Evolutionary conservation across 2,113 vertebrate genomes (phyloP), one percentile per base, ranked within the genome.

Genomic region (Ctenomys sociabilis): DNA sequence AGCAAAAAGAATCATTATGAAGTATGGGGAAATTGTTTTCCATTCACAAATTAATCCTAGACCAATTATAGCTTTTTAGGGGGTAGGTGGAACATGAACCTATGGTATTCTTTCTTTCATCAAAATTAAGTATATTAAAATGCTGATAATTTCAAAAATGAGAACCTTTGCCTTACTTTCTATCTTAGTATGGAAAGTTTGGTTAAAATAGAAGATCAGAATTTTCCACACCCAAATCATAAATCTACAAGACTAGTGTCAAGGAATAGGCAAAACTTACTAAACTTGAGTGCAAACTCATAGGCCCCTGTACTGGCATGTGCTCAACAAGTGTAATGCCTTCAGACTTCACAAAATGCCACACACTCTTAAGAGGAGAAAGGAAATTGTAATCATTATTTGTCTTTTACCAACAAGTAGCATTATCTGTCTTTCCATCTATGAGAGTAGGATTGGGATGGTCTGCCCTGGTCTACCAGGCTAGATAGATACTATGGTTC

Each of bases 71-170:
- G 40, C 54, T 52, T 43, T 37, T 17, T 17, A 17, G 19, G 17
- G 32, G 35, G 17, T 32, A 5, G 30, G 1, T 19, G 66, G n/a
- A 35, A 7, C 12, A 26, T 66, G 61, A 66, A 88, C 14, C 19
- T 35, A 19, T 57, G 45, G 12, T 19, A 12, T 66, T 77, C 30
- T 30, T 40, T 75, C 17, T 81, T 72, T 57, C 14, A 35, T 88
- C 5, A 73, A 85, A 94, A 93, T 45, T 70, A n/a, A 83, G 30
- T 54, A 61, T n/a, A 73, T 9, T 91, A 30, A 90, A 84, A 64
- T 95, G 28, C 35, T 68, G 66, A 84, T 13, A 85, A 12, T 80
- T 75, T 75, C 59, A 35, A 64, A 87, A 87, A 81, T 14, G 2
- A 52, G 1, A 40, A 61, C n/a, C 14, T 40, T 9, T 66, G 32